These are phyloP conservation scores for Guaruba guarouba DNA, from an alignment of 2,113 vertebrate genomes.

Conservation along the genomic window DNA sequence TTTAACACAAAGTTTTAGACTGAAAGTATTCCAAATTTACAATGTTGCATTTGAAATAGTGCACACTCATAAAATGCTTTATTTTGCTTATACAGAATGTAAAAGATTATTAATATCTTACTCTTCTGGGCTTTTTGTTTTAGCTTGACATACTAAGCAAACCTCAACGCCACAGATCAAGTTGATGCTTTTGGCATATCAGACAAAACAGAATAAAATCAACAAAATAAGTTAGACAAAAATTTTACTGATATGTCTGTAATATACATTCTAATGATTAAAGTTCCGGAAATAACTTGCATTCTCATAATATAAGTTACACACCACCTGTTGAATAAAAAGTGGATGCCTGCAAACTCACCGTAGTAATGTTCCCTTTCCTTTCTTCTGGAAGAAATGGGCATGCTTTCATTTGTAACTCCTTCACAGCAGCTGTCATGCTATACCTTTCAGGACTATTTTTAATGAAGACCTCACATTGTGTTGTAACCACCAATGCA, in stretches of 20 bases:
- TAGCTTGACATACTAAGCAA: background rate
- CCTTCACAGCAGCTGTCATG: conserved; percentile 86
- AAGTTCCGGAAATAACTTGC: background rate
- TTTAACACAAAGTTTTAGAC: background rate
- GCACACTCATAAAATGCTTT: background rate
- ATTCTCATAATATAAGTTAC: background rate
- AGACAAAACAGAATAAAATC: background rate
- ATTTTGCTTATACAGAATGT: background rate
- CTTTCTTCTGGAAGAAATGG: conserved; percentile 88
- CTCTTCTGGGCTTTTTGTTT: background rate
- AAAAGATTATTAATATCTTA: background rate
- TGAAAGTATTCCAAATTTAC: background rate
- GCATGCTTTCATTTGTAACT: conserved; percentile 89
- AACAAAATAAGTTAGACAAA: background rate
- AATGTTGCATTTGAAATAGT: background rate
- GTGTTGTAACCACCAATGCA: conserved; percentile 88
- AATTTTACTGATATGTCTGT: background rate
- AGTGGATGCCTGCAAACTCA: conserved; percentile 51
- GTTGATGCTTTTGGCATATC: background rate
- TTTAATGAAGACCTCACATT: conserved; percentile 87
- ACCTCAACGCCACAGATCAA: background rate
- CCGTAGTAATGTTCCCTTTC: conserved; percentile 84
- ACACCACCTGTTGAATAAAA: background rate
- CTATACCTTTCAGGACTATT: conserved; percentile 72
- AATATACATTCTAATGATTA: background rate